These are phyloP conservation scores for Tympanoctomys barrerae DNA, from an alignment of 2,797 vertebrate genomes.

Conservation along the genomic window DNA sequence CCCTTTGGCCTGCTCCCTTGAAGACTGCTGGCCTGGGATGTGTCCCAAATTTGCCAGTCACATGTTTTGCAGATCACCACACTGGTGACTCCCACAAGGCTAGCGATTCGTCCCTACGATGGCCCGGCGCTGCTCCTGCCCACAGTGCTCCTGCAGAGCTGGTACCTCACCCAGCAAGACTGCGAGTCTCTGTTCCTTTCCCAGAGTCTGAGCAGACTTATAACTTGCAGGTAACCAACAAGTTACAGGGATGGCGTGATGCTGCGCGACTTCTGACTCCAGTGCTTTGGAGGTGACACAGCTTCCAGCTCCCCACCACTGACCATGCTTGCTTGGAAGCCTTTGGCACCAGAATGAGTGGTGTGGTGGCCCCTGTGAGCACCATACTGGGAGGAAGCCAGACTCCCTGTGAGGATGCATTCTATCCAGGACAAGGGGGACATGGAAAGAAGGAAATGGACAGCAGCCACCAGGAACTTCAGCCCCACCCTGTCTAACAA, in stretches of 20 bases:
- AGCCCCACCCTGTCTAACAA: not conserved
- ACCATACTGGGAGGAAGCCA: not conserved
- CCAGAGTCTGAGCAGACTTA: not conserved
- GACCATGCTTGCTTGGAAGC: not conserved
- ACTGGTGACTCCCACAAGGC: not conserved
- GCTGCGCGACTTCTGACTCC: not conserved
- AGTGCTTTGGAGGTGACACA: fast-evolving
- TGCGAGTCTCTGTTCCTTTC: not conserved
- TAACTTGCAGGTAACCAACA: not conserved
- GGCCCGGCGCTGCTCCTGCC: not conserved
- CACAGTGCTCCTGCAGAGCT: not conserved
- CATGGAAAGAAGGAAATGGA: not conserved
- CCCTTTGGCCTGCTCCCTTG: not conserved
- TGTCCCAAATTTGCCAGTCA: not conserved
- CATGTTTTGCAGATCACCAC: not conserved
- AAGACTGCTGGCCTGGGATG: not conserved
- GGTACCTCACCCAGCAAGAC: not conserved
- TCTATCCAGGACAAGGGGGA: not conserved
- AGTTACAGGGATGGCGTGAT: not conserved
- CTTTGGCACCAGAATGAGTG: not conserved
- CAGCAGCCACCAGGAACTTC: not conserved
- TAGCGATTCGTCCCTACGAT: not conserved
- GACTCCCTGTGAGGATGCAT: not conserved
- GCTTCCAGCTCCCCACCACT: not conserved
- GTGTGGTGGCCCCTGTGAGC: not conserved